Evolutionary conservation across 2,113 vertebrate species (phyloP), one percentile per base, ranked within the genome.

Genomic region (Corydoras maculifer): DNA sequence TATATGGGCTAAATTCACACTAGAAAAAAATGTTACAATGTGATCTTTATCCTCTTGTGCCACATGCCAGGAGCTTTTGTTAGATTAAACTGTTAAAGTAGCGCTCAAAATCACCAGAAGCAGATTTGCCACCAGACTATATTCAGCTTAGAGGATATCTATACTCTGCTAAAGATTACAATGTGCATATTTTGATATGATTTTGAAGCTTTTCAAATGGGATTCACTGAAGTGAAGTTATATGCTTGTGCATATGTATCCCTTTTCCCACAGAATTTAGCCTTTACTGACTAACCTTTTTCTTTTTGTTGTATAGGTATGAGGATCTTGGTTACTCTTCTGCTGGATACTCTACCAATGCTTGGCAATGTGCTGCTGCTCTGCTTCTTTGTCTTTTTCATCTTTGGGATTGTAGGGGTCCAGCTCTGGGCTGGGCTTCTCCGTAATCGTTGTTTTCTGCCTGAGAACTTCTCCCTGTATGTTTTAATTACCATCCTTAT

Each of bases 391-490:
- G 93, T 95, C 75, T 95, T 95, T 88, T 95, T 95, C 86, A 94
- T 95, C 83, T 95, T 95, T 0, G 93, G 93, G 80, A 95, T 95
- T 1, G 92, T 95, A 3, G 90, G 88, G 2, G 90, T 91, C 62
- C 91, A 91, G 87, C 85, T 92, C 72, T 93, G 92, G 92, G 92
- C 93, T 14, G 92, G 92, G 65, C 84, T 94, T 72, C 88, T 93
- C 64, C 90, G 93, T 8, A 95, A 95, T 84, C 91, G 93, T 78
- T 95, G 93, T 85, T 92, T 98, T 82, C 86, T 98, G 62, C 84
- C 93, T 0, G 93, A 94, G 84, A 97, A 95, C 88, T 94, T 97
- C 87, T 94, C 93, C 79, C 89, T 95, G 97, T 99, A 87, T 98
- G 97, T 57, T 57, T 57, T 57, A 43, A 43, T 43, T 43, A 43